Conservation (phyloP, 2,888 invertebrate species). For the Melanophora roralis region DNA sequence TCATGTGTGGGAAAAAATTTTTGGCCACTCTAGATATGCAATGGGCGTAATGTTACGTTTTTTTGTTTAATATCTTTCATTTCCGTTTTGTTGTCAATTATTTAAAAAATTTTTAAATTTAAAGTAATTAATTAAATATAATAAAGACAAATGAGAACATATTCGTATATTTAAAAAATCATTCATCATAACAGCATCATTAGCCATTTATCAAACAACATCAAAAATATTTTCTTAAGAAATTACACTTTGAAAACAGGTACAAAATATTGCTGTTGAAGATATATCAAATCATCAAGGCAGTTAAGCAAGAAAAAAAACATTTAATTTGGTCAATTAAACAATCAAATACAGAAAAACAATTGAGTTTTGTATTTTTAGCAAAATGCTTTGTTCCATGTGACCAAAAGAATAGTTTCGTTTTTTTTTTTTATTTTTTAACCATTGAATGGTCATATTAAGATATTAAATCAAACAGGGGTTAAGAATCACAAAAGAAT, state of each 20-base stretch:
- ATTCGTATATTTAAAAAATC: too few relatives aligned
- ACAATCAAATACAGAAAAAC: conserved; percentile 23
- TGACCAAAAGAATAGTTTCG: too few relatives aligned
- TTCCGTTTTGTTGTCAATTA: too few relatives aligned
- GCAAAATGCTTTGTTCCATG: too few relatives aligned
- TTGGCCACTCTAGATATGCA: too few relatives aligned
- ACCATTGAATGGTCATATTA: conserved; percentile 35
- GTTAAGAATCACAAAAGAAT: conserved; percentile 23
- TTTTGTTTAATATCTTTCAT: too few relatives aligned
- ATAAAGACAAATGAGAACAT: too few relatives aligned
- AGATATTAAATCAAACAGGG: conserved; percentile 46
- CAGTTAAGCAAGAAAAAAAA: neutral
- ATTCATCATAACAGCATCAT: too few relatives aligned
- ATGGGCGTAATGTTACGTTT: too few relatives aligned
- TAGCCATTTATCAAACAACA: conserved; percentile 22
- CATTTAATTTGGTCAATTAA: conserved; percentile 36
- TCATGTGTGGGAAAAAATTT: too few relatives aligned
- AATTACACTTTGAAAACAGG: conserved; percentile 3
- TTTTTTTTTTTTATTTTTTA: conserved; percentile 6
- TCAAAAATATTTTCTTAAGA: neutral
- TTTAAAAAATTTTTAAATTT: too few relatives aligned
- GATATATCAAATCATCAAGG: conserved; percentile 46
- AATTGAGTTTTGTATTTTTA: conserved; percentile 12
- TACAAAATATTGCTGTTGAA: conserved; percentile 1
- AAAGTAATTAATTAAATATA: too few relatives aligned